phyloP scores from a whole-genome alignment of 2,113 vertebrate genomes.

The Oryzias woworae region DNA sequence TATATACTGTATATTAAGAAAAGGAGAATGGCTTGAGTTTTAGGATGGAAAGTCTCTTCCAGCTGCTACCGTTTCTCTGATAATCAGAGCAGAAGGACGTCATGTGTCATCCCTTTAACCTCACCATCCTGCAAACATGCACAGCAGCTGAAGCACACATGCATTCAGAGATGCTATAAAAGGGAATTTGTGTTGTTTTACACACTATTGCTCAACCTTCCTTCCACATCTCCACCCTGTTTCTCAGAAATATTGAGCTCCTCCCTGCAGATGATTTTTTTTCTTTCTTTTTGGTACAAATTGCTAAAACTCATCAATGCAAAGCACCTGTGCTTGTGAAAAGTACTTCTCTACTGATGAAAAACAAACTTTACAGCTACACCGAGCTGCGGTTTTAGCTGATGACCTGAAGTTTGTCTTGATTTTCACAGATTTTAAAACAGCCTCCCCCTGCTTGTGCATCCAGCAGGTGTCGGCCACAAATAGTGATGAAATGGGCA shows the following conservation, averaged over 20 bases:
- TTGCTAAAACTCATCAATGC: conserved; percentile 3
- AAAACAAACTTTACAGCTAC: too few relatives aligned
- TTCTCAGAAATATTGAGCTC: conserved; percentile 48
- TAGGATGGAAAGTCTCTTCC: conserved; percentile 19
- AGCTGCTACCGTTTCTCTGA: conserved; percentile 7
- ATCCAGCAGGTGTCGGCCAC: conserved; percentile 34
- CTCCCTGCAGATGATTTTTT: conserved; percentile 23
- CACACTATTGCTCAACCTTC: conserved; percentile 58
- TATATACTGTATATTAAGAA: too few relatives aligned
- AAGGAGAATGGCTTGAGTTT: too few relatives aligned
- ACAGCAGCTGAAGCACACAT: neutral
- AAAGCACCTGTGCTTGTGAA: neutral
- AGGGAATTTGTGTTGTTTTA: conserved; percentile 38
- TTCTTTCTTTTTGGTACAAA: neutral
- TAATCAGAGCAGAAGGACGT: conserved; percentile 34
- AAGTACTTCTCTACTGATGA: too few relatives aligned
- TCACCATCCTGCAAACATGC: too few relatives aligned
- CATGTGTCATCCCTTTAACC: neutral
- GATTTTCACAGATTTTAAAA: conserved; percentile 20
- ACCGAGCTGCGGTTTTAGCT: neutral
- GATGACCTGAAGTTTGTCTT: neutral
- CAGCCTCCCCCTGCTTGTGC: conserved; percentile 41
- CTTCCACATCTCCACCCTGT: conserved; percentile 44
- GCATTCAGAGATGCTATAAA: conserved; percentile 33
- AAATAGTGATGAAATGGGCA: conserved; percentile 6